Conservation (phyloP, 2,113 vertebrate species). For the Dissostichus mawsoni region DNA sequence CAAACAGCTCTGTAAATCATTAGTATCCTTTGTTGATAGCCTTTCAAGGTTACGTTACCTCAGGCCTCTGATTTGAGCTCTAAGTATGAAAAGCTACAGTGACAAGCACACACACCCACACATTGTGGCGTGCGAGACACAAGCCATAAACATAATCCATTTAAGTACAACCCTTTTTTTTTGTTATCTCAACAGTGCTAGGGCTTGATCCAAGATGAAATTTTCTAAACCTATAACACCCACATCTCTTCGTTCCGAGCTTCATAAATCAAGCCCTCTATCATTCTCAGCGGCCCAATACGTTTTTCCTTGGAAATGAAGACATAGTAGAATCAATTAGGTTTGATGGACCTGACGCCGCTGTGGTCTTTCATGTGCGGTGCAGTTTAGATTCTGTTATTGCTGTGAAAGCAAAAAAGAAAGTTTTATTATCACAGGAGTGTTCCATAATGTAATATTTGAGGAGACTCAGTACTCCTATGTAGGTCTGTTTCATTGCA, state of each 20-base stretch:
- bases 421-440: slow-evolving; percentile 67
- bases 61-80: slow-evolving; percentile 56
- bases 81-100: slow-evolving; percentile 34
- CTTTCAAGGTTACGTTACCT: slow-evolving; percentile 53
- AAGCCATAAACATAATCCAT: slow-evolving; percentile 69
- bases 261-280: slow-evolving; percentile 70
- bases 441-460: slow-evolving; percentile 72
- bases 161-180: slow-evolving; percentile 50
- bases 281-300: slow-evolving; percentile 53
- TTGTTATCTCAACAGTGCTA: slow-evolving; percentile 62
- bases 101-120: slow-evolving; percentile 13
- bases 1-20: slow-evolving; percentile 68
- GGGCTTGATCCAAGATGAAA: slow-evolving; percentile 58
- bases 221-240: slow-evolving; percentile 49
- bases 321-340: slow-evolving; percentile 77
- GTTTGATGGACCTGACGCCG: slow-evolving; percentile 68
- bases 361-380: slow-evolving; percentile 52
- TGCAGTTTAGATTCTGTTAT: slow-evolving; percentile 60
- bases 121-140: slow-evolving; percentile 21
- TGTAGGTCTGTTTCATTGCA: slow-evolving; percentile 62
- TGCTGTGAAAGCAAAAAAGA: slow-evolving; percentile 60
- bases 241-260: slow-evolving; percentile 29
- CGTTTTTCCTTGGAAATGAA: slow-evolving; percentile 75
- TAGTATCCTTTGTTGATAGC: slow-evolving; percentile 37
- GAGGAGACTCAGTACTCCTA: slow-evolving; percentile 46